phyloP scores from a whole-genome alignment of 1,140 invertebrate genomes.

The Zaprionus ornatus region DNA sequence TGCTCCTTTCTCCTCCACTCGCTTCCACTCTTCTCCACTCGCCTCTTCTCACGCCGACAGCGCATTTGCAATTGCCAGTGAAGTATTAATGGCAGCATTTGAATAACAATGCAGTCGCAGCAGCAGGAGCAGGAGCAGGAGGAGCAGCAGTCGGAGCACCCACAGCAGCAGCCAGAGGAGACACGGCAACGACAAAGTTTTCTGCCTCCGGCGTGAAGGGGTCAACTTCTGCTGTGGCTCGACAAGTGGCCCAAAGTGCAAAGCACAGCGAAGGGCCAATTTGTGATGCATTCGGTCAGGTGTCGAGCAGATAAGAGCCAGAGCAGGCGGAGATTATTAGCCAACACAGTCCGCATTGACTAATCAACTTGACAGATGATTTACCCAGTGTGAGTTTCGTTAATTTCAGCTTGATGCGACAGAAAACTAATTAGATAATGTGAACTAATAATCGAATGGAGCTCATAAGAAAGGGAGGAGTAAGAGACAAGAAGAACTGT shows the following conservation, averaged over 20 bases:
- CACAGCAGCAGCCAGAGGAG: conserved; percentile 1
- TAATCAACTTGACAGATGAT: neutral
- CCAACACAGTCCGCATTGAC: neutral
- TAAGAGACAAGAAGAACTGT: neutral
- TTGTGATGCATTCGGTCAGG: conserved; percentile 39
- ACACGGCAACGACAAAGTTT: conserved; percentile 32
- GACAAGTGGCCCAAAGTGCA: conserved; percentile 32
- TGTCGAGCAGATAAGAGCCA: conserved; percentile 11
- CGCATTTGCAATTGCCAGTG: conserved; percentile 68
- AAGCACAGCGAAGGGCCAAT: conserved; percentile 31
- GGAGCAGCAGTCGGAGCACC: conserved; percentile 11
- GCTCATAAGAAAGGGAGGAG: neutral
- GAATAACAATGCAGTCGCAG: conserved; percentile 69
- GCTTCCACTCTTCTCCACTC: neutral
- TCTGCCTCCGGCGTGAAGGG: conserved; percentile 4
- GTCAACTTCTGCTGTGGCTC: neutral
- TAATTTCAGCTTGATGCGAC: neutral
- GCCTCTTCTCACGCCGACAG: conserved; percentile 1
- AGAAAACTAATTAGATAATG: neutral
- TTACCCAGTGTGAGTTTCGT: neutral
- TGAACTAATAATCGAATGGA: too few species aligned
- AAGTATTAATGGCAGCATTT: conserved; percentile 80
- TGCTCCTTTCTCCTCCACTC: neutral
- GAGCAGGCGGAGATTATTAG: neutral
- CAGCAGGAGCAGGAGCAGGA: neutral